Percentiles rank a stretch among this genome's conserved stretches.
These are phyloP conservation scores for Eupithecia subfuscata DNA, from an alignment of 2,888 invertebrate species.

Conservation along the genomic window DNA sequence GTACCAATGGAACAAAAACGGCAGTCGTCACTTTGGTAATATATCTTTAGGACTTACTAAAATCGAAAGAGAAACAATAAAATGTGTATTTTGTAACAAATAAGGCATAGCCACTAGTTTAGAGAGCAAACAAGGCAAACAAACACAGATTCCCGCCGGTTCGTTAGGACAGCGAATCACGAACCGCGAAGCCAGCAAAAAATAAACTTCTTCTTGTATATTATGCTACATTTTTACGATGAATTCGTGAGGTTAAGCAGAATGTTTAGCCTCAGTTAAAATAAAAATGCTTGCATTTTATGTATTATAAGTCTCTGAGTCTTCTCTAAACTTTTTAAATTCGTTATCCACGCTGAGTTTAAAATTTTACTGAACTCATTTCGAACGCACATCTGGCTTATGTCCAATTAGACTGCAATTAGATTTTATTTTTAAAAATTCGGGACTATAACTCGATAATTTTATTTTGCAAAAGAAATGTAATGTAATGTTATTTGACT, in stretches of 20 bases:
- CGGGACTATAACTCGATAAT: no score
- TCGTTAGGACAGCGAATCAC: constrained; percentile 58
- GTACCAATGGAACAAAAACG: neutral
- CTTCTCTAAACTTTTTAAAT: neutral
- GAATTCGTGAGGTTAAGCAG: constrained; percentile 12
- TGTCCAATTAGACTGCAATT: neutral
- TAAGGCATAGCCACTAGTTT: constrained; percentile 31
- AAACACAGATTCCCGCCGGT: constrained; percentile 58
- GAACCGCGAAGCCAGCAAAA: constrained; percentile 41
- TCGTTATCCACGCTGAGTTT: neutral
- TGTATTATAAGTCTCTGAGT: neutral
- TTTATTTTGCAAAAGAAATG: no score
- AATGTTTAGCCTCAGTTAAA: neutral
- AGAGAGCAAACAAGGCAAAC: constrained; percentile 56
- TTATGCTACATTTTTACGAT: constrained; percentile 49
- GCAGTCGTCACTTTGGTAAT: neutral
- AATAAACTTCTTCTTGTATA: constrained; percentile 55
- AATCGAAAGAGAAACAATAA: neutral
- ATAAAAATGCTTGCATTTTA: neutral
- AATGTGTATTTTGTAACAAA: constrained; percentile 15
- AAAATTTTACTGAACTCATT: neutral
- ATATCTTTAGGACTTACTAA: neutral
- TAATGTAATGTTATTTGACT: no score
- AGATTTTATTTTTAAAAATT: neutral
- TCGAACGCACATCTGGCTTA: neutral